These are phyloP conservation scores for Caenorhabditis becei DNA, from an alignment of 2,888 invertebrate species.

Conservation along the genomic window DNA sequence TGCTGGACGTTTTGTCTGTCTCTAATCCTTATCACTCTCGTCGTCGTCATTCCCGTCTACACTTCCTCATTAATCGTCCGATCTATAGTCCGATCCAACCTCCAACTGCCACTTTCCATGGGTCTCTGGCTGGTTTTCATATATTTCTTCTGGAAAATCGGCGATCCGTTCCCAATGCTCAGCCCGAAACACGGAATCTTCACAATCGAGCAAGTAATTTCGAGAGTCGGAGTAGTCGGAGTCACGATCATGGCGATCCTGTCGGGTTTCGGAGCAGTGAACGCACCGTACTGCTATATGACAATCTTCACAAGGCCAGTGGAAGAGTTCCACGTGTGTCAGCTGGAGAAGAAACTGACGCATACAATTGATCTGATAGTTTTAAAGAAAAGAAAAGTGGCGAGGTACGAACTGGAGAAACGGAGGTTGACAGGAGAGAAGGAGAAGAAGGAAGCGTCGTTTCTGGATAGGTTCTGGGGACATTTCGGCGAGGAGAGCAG, in stretches of 20 bases:
- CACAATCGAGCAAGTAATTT: constrained; percentile 90
- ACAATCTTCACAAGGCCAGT: constrained; percentile 87
- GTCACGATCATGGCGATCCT: constrained; percentile 99
- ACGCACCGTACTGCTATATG: constrained; percentile 99
- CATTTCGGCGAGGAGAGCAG: constrained; percentile 48
- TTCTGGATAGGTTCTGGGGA: constrained; percentile 49
- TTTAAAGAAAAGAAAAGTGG: constrained; percentile 88
- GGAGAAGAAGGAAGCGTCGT: constrained; percentile 23
- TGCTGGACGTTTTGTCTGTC: constrained; percentile 97
- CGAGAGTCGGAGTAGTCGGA: constrained; percentile 97
- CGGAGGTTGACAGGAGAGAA: constrained; percentile 11
- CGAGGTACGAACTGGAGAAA: constrained; percentile 53
- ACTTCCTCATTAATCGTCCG: constrained; percentile 85
- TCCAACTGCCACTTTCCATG: constrained; percentile 89
- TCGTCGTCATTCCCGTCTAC: constrained; percentile 96
- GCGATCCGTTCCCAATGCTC: constrained; percentile 97
- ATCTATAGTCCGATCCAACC: constrained; percentile 75
- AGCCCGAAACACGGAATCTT: constrained; percentile 94
- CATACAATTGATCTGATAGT: constrained; percentile 98
- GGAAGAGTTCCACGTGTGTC: constrained; percentile 54
- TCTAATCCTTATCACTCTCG: constrained; percentile 92
- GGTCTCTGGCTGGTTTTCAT: constrained; percentile 93
- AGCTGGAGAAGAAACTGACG: constrained; percentile 84
- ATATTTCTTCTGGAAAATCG: constrained; percentile 98
- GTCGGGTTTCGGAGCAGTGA: constrained; percentile 99